Evolutionary conservation across 2,888 invertebrate species (phyloP).

Genomic region (Spisula solida): DNA sequence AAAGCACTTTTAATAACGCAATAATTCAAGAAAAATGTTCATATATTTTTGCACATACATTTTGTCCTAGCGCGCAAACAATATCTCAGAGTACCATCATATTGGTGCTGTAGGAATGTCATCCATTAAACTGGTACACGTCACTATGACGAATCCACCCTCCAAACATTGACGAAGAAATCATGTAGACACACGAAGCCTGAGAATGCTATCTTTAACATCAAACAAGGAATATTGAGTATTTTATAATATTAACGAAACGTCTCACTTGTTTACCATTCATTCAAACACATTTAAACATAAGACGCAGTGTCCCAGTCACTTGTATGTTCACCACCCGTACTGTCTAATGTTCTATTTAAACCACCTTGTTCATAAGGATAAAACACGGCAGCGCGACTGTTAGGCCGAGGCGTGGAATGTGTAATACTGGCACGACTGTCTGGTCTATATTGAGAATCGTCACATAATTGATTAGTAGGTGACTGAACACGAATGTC

Average conservation of each 20-base stretch:
- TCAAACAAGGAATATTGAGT: not conserved
- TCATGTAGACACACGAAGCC: not conserved
- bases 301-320: conserved; percentile 71
- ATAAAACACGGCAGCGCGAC: conserved; percentile 55
- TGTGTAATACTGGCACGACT: conserved; percentile 61
- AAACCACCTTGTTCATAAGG: conserved; percentile 41
- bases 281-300: conserved; percentile 46
- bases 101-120: not conserved
- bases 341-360: conserved; percentile 62
- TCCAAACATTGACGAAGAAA: not conserved
- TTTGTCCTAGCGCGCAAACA: not conserved
- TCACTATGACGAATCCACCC: not conserved
- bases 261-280: not conserved
- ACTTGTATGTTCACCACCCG: conserved; percentile 41
- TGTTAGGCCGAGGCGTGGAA: conserved; percentile 65
- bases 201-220: not conserved
- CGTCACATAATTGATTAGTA: conserved; percentile 52
- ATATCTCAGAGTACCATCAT: not conserved
- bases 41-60: not conserved
- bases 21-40: not conserved
- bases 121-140: not conserved
- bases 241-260: not conserved
- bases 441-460: conserved; percentile 49
- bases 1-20: not conserved
- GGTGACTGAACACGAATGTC: conserved; percentile 64